These are phyloP conservation scores for Odontesthes bonariensis DNA, from an alignment of 2,113 vertebrate species.

Conservation along the genomic window DNA sequence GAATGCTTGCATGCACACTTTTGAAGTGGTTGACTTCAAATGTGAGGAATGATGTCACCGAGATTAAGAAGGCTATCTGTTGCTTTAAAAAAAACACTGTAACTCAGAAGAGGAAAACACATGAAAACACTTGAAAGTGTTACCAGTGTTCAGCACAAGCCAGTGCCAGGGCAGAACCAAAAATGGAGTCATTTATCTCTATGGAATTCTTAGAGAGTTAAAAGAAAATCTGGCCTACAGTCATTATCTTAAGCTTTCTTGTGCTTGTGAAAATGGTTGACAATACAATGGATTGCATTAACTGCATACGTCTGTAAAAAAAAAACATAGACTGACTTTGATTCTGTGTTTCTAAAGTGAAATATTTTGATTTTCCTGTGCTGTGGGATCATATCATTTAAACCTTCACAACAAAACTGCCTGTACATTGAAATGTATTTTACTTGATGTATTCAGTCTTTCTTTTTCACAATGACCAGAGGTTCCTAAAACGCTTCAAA, in stretches of 20 bases:
- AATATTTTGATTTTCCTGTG: too few species aligned
- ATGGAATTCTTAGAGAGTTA: not conserved
- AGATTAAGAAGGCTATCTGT: constrained; percentile 10
- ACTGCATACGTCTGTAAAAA: too few species aligned
- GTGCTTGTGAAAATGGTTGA: not conserved
- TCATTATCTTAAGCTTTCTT: constrained; percentile 1
- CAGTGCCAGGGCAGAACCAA: constrained; percentile 5
- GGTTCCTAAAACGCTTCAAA: not conserved
- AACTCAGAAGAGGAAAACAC: not conserved
- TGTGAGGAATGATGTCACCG: constrained; percentile 14
- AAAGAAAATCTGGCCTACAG: not conserved
- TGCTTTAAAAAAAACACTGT: constrained; percentile 23
- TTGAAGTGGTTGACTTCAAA: constrained; percentile 26
- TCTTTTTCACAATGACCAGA: not conserved
- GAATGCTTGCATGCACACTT: constrained; percentile 4
- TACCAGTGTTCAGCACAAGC: not conserved
- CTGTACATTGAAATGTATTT: not conserved
- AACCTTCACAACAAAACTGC: too few species aligned
- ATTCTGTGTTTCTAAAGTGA: too few species aligned
- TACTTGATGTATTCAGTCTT: not conserved
- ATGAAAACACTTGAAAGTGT: not conserved
- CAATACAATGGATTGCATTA: too few species aligned
- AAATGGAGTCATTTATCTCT: constrained; percentile 27
- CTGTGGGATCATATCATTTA: too few species aligned
- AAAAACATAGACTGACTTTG: too few species aligned